Base-by-base conservation (phyloP, 1,140 invertebrate species). In the Lepidurus apus region DNA sequence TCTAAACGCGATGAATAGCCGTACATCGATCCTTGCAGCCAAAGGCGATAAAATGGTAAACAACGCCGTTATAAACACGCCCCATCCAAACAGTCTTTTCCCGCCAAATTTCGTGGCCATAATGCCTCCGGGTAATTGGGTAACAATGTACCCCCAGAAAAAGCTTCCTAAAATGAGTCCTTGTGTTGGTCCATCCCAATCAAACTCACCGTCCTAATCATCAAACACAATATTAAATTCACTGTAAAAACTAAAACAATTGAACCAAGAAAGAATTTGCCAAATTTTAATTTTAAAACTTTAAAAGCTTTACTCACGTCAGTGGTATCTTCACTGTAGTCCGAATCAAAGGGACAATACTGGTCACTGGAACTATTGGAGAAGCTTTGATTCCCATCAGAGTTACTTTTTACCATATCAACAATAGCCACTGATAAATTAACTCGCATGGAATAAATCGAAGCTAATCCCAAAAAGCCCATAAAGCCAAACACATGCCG, bases 351-450 rank as follows among this genome's bases (percentile, higher is more conserved):
- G 21, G 45, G 26, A 26, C 26, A 77, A 7, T 76, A 26, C 75
- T 43, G 43, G 11, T 43, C 24, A 43, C 45, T 43, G 43, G 26
- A 76, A 17, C 45, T 24, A 76, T 42, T n/a, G 3, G 17, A 5
- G 43, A n/a, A 26, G 43, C 75, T 65, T 65, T 65, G 53, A 65
- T 65, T 65, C 10, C 43, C 43, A 44, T 26, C 34, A 0, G 76
- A 53, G 17, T 65, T 8, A 17, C 24, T 86, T 7, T 92, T 85
- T 1, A 96, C 95, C 96, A 98, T 98, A 13, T 95, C 95, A 74
- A 98, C 95, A 81, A 98, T 96, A 17, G 96, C 96, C 43, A 98
- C 94, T 4, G 95, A 97, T 89, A 98, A 92, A 84, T 98, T 98
- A n/a, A 96, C 96, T 77, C 96, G 87, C 93, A 98, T 95, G 77